Evolutionary conservation across 2,113 vertebrate species (phyloP).

Genomic region (Acinonyx jubatus): DNA sequence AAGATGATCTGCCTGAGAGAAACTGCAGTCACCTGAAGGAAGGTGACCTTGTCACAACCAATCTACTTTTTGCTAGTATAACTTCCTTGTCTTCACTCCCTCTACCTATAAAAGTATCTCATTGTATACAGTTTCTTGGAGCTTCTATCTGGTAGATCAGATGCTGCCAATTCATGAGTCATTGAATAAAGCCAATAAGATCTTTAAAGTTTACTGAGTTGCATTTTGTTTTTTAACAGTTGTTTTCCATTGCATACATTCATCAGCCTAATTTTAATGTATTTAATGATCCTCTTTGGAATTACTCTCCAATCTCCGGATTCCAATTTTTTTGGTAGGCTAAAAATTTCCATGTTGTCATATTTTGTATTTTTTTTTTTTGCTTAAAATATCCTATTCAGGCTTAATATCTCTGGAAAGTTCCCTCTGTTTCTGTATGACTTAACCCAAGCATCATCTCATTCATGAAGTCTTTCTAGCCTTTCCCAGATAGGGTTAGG

Average conservation of each 20-base stretch:
- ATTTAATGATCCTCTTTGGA: not conserved
- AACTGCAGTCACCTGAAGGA: not conserved
- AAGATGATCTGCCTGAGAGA: not conserved
- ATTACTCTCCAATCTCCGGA: not conserved
- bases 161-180: not conserved
- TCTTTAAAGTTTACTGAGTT: not conserved
- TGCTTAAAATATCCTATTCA: not conserved
- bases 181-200: not conserved
- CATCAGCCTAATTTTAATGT: not conserved
- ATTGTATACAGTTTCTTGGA: not conserved
- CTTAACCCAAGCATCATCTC: not conserved
- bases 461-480: not conserved
- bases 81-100: not conserved
- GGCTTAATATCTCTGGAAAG: not conserved
- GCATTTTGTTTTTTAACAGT: not conserved
- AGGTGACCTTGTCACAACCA: not conserved
- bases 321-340: not conserved
- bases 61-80: not conserved
- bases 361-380: not conserved
- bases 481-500: not conserved
- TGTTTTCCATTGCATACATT: not conserved
- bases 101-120: not conserved
- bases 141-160: not conserved
- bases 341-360: not conserved
- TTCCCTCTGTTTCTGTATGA: not conserved